Conservation (phyloP, 2,797 vertebrate species). For the Psittacula derbiana region DNA sequence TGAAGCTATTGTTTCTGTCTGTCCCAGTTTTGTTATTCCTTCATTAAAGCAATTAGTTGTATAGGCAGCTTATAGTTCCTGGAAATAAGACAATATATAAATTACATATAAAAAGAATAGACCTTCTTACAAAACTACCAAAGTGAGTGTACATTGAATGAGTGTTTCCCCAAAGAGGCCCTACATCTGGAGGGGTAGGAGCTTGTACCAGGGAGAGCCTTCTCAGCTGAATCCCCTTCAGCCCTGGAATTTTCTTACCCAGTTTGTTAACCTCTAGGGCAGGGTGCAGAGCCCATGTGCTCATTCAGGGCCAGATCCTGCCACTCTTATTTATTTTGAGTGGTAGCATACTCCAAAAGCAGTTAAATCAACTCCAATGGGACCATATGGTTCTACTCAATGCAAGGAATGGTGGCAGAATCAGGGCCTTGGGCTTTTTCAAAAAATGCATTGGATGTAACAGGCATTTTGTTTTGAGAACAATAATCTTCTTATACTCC, state of each 20-base stretch:
- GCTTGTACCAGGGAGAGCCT: neutral
- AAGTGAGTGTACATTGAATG: neutral
- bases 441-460: constrained; percentile 33
- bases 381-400: constrained; percentile 61
- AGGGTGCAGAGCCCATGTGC: constrained; percentile 55
- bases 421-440: constrained; percentile 59
- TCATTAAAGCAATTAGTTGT: constrained; percentile 56
- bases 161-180: neutral
- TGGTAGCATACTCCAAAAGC: constrained; percentile 50
- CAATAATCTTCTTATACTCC: constrained; percentile 40
- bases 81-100: neutral
- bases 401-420: constrained; percentile 23
- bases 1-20: neutral
- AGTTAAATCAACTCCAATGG: constrained; percentile 39
- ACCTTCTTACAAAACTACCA: neutral
- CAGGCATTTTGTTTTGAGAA: constrained; percentile 45
- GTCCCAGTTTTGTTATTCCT: neutral
- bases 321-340: constrained; percentile 65
- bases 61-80: neutral
- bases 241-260: constrained; percentile 43
- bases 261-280: constrained; percentile 62
- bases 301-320: constrained; percentile 54
- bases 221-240: constrained; percentile 41
- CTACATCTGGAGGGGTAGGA: neutral
- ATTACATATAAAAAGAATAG: neutral